A percentile compares a stretch with the other conserved stretches of the same genome.
phyloP scores from a whole-genome alignment of 1,140 invertebrate genomes.

The Rhynchophorus ferrugineus region DNA sequence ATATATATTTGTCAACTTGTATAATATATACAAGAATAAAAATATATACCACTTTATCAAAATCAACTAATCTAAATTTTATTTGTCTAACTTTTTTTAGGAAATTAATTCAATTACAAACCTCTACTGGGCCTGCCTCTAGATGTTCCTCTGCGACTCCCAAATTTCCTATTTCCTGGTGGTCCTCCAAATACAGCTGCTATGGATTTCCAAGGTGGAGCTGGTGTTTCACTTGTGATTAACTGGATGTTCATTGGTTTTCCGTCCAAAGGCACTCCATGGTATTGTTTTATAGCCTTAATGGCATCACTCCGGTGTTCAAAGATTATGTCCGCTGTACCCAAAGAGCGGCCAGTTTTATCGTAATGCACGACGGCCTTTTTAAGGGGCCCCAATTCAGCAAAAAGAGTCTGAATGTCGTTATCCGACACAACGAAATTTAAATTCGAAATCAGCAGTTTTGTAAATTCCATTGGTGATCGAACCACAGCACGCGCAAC shows the following conservation, averaged over 20 bases:
- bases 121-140: slow-evolving; percentile 31
- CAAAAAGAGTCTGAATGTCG: slow-evolving; percentile 94
- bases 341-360: slow-evolving; percentile 85
- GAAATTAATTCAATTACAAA: background rate
- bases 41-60: background rate
- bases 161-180: slow-evolving; percentile 23
- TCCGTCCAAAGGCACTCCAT: slow-evolving; percentile 93
- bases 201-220: slow-evolving; percentile 33
- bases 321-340: slow-evolving; percentile 95
- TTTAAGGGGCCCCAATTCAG: slow-evolving; percentile 90
- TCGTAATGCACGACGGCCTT: slow-evolving; percentile 96
- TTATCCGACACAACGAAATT: slow-evolving; percentile 95
- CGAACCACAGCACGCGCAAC: slow-evolving; percentile 44
- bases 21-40: no score
- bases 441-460: slow-evolving; percentile 89
- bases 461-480: slow-evolving; percentile 57
- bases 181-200: slow-evolving; percentile 1
- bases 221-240: slow-evolving; percentile 67
- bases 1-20: no score
- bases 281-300: slow-evolving; percentile 96
- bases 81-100: background rate
- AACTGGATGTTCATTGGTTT: slow-evolving; percentile 92
- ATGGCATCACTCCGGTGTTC: slow-evolving; percentile 84
- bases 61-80: background rate
- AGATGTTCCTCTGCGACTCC: slow-evolving; percentile 27